phyloP scores from a whole-genome alignment of 92 coral and sea anemone genomes.

The Heliopora coerulea region DNA sequence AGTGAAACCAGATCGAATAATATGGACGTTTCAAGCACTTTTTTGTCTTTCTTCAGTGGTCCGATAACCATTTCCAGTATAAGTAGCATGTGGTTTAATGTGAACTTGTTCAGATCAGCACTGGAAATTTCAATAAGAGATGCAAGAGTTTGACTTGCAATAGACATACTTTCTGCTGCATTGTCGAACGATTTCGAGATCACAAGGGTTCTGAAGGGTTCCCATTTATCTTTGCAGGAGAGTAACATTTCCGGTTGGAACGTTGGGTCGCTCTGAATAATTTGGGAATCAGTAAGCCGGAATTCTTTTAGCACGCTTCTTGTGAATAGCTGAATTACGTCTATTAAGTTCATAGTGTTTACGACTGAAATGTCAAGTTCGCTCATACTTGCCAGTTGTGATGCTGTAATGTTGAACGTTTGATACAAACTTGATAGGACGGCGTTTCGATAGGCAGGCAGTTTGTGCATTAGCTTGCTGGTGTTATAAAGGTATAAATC shows the following conservation, averaged over 20 bases:
- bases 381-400: constrained; percentile 8
- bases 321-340: constrained; percentile 18
- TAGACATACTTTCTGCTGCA: constrained; percentile 16
- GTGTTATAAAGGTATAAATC: constrained; percentile 27
- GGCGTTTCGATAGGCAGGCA: not conserved
- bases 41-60: constrained; percentile 13
- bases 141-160: constrained; percentile 1
- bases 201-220: constrained; percentile 11
- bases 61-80: not conserved
- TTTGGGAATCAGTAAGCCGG: not conserved
- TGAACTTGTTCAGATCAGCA: constrained; percentile 2
- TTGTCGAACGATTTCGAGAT: constrained; percentile 20
- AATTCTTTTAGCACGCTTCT: constrained; percentile 6
- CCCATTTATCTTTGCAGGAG: constrained; percentile 37
- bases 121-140: not conserved
- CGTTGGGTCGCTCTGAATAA: constrained; percentile 4
- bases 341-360: not conserved
- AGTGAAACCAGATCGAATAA: not conserved
- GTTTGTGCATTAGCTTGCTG: constrained; percentile 8
- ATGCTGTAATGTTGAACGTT: constrained; percentile 24
- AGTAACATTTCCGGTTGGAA: constrained; percentile 6
- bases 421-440: not conserved
- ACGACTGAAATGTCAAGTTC: not conserved
- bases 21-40: constrained; percentile 1
- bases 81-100: constrained; percentile 6